Evolutionary conservation across 2,113 vertebrate genomes (phyloP).

Genomic region (Cercocebus atys): DNA sequence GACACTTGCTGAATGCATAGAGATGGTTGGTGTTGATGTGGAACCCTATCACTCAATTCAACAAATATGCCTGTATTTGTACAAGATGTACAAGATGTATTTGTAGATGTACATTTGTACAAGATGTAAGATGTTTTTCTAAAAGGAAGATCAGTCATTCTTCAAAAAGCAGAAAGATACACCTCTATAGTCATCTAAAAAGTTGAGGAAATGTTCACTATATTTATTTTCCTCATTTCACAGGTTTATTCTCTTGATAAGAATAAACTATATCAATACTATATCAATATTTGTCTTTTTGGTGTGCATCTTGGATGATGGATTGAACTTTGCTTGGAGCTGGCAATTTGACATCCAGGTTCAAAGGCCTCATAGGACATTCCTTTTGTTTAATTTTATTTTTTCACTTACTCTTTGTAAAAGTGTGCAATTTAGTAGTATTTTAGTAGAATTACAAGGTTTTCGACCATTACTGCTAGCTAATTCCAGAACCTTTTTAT

Average conservation of each 20-base stretch:
- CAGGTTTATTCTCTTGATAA: neutral
- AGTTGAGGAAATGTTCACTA: neutral
- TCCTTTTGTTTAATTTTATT: neutral
- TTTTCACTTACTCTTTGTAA: neutral
- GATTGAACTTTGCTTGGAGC: neutral
- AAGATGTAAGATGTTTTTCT: neutral
- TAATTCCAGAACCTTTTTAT: neutral
- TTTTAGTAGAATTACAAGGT: neutral
- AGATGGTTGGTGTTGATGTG: neutral
- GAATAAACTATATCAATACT: neutral
- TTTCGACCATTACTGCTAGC: neutral
- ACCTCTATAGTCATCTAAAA: neutral
- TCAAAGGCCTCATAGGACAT: neutral
- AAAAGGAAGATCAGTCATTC: neutral
- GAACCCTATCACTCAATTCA: neutral
- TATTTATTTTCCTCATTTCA: no score
- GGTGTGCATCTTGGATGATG: neutral
- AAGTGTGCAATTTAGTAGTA: neutral
- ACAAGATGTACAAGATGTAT: no score
- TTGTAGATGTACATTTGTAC: no score
- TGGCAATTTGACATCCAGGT: neutral
- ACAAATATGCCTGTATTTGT: neutral
- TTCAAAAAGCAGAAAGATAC: neutral
- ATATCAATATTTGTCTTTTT: neutral
- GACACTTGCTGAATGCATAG: neutral